Percentiles rank a stretch among this genome's conserved stretches.
phyloP scores from a whole-genome alignment of 2,797 vertebrate genomes.

The Cossypha niveicapilla region DNA sequence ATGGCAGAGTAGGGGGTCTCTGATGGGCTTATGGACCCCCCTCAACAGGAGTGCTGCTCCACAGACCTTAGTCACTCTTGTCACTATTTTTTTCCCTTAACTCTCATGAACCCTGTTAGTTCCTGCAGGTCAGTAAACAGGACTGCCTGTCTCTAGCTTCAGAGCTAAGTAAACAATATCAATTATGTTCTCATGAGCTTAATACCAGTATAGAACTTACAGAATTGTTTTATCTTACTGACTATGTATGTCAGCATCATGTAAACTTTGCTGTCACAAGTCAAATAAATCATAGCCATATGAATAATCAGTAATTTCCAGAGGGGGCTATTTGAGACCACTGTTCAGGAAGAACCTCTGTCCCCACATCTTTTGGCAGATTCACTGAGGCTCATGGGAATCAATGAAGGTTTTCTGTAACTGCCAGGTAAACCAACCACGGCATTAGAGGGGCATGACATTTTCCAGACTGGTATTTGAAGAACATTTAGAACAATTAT shows the following conservation, averaged over 20 bases:
- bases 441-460: neutral
- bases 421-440: neutral
- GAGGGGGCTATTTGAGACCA: neutral
- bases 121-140: neutral
- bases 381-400: neutral
- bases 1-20: neutral
- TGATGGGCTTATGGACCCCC: neutral
- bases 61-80: neutral
- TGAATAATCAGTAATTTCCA: neutral
- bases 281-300: neutral
- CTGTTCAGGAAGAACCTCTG: neutral
- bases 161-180: neutral
- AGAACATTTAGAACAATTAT: neutral
- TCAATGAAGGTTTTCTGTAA: neutral
- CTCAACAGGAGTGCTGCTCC: neutral
- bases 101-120: neutral
- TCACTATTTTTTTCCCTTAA: neutral
- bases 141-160: neutral
- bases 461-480: neutral
- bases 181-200: neutral
- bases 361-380: neutral
- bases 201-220: neutral
- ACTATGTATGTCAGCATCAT: neutral
- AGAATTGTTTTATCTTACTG: neutral
- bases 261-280: neutral